A percentile compares a stretch with the other conserved stretches of the same genome.
Evolutionary conservation across 2,113 vertebrate species (phyloP).

Genomic region (Erinaceus europaeus): DNA sequence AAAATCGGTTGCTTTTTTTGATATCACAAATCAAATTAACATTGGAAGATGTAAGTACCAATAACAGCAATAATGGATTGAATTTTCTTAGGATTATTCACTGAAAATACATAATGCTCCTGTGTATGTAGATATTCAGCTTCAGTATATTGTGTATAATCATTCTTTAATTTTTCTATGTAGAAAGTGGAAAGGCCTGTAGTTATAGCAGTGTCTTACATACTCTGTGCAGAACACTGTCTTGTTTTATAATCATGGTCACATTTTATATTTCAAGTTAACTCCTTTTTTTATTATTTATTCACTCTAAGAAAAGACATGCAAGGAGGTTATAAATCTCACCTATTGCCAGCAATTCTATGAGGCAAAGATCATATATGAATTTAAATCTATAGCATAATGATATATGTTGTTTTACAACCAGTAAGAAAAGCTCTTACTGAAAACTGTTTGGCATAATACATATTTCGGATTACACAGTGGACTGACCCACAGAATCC

Average conservation of each 20-base stretch:
- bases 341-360: not conserved
- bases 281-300: not conserved
- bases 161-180: not conserved
- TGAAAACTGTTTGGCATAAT: not conserved
- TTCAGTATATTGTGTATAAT: not conserved
- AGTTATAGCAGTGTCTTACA: not conserved
- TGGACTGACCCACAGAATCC: not conserved
- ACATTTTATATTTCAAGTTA: not conserved
- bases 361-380: not conserved
- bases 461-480: not conserved
- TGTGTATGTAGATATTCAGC: not conserved
- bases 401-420: not conserved
- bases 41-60: not conserved
- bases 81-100: not conserved
- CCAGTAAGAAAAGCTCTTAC: not conserved
- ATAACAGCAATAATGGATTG: not conserved
- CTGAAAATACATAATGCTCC: not conserved
- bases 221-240: not conserved
- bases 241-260: not conserved
- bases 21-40: not conserved
- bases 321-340: not conserved
- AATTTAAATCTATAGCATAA: not conserved
- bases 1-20: not conserved
- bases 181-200: not conserved
- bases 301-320: not conserved